Conservation (phyloP, 2,797 vertebrate species). For the Rhabdophis nuchalis region DNA sequence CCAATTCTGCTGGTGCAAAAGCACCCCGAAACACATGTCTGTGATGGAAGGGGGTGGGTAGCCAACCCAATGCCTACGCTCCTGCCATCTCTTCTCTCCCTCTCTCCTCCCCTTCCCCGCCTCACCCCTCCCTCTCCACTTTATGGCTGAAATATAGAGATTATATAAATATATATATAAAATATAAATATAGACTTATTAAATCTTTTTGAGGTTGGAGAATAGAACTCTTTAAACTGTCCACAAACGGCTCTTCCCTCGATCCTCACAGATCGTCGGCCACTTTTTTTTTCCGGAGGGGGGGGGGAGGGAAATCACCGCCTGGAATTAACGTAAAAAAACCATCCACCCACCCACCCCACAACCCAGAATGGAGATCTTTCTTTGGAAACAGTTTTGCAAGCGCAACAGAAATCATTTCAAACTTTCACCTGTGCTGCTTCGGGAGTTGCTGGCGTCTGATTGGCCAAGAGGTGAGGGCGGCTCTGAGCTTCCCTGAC, state of each 20-base stretch:
- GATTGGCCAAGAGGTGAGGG: background rate
- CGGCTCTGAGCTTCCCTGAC: background rate
- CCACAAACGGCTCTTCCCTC: constrained; percentile 44
- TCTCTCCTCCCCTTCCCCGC: background rate
- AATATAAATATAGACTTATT: constrained; percentile 64
- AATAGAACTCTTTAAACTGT: constrained; percentile 60
- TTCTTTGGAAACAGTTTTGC: constrained; percentile 47
- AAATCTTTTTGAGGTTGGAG: constrained; percentile 64
- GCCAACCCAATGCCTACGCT: constrained; percentile 38
- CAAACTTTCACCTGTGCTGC: constrained; percentile 19
- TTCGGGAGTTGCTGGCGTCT: constrained; percentile 20
- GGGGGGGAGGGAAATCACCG: background rate
- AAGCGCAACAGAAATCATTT: constrained; percentile 39
- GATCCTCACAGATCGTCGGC: constrained; percentile 45
- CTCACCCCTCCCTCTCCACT: constrained; percentile 35
- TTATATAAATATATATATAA: constrained; percentile 71
- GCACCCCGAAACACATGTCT: constrained; percentile 33
- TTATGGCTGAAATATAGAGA: constrained; percentile 73
- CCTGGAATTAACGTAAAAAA: background rate
- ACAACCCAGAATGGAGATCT: background rate
- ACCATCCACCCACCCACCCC: background rate
- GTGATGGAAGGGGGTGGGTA: constrained; percentile 5
- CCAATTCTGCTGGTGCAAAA: constrained; percentile 28
- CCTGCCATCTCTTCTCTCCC: constrained; percentile 29
- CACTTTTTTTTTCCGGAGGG: background rate